Evolutionary conservation across 2,113 vertebrate genomes (phyloP), one percentile per base, ranked within the genome.

Genomic region (Tauraco erythrolophus): DNA sequence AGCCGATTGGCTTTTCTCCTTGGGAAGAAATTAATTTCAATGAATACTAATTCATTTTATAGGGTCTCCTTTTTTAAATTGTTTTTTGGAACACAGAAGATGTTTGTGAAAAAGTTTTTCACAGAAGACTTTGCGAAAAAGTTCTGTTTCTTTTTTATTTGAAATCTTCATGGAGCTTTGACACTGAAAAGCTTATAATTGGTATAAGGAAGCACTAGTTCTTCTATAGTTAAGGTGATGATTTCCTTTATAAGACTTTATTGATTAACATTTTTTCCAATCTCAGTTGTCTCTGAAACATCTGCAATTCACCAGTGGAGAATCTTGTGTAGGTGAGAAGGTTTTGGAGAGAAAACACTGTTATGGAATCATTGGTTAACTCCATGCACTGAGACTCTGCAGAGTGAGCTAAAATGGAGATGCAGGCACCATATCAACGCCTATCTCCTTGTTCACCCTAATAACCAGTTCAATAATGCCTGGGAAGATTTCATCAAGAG

Each of bases 81-180:
- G 6, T 0, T 58, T 81, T 96, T 75, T 76, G 45, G 46, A 86
- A 92, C 51, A 92, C 12, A 85, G 61, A 62, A 88, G 62, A 80
- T 83, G 43, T 71, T 60, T n/a, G n/a, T n/a, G n/a, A n/a, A n/a
- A n/a, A n/a, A n/a, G n/a, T n/a, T n/a, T n/a, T n/a, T n/a, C n/a
- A n/a, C n/a, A n/a, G n/a, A n/a, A n/a, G n/a, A n/a, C n/a, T 93
- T 85, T 95, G 69, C 58, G 57, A 75, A 92, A 94, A 72, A 93
- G n/a, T 80, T 94, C 12, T 35, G 64, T 50, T 85, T 37, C 37
- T 74, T 74, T 83, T 87, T 96, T 94, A 91, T 90, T 83, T 95
- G 58, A 92, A 96, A 69, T 43, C 50, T 72, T 93, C 70, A 94
- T 74, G 87, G 65, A 97, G 87, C 80, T 89, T 95, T 94, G 91